phyloP scores from a whole-genome alignment of 2,888 invertebrate species.

The Tricholauxania praeusta region DNA sequence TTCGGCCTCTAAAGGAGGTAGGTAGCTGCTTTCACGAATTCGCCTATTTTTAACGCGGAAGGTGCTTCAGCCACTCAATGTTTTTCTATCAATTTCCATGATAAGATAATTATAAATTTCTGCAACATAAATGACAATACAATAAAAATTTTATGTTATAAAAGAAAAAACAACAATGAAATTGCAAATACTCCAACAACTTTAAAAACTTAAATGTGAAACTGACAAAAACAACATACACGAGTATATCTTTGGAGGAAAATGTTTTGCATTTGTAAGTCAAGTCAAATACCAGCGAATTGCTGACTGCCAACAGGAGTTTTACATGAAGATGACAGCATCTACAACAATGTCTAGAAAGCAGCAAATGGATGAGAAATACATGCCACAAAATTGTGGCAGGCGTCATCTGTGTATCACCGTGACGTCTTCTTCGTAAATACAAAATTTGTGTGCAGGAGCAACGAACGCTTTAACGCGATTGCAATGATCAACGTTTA shows the following conservation, averaged over 20 bases:
- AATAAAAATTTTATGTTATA: too few species aligned
- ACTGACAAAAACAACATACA: background rate
- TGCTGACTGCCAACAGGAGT: background rate
- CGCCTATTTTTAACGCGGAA: too few species aligned
- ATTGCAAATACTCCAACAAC: background rate
- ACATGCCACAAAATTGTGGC: too few species aligned
- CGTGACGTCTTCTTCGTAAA: conserved; percentile 8
- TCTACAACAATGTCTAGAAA: too few species aligned
- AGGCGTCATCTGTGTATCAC: background rate
- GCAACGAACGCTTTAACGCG: conserved; percentile 10
- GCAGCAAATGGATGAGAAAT: too few species aligned
- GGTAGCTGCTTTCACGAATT: too few species aligned
- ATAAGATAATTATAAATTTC: too few species aligned
- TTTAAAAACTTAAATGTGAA: background rate
- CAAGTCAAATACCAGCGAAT: conserved; percentile 4
- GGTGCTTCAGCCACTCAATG: too few species aligned
- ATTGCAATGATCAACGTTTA: conserved; percentile 16
- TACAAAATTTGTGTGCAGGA: background rate
- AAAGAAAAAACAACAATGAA: background rate
- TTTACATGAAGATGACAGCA: background rate
- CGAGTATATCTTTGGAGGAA: background rate
- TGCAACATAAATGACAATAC: too few species aligned
- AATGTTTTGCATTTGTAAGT: background rate
- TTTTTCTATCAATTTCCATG: too few species aligned
- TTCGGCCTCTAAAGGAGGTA: too few species aligned